A percentile compares a stretch with the other conserved stretches of the same genome.
These are phyloP conservation scores for Cheirogaleus medius DNA, from an alignment of 2,113 vertebrate species.

Conservation along the genomic window DNA sequence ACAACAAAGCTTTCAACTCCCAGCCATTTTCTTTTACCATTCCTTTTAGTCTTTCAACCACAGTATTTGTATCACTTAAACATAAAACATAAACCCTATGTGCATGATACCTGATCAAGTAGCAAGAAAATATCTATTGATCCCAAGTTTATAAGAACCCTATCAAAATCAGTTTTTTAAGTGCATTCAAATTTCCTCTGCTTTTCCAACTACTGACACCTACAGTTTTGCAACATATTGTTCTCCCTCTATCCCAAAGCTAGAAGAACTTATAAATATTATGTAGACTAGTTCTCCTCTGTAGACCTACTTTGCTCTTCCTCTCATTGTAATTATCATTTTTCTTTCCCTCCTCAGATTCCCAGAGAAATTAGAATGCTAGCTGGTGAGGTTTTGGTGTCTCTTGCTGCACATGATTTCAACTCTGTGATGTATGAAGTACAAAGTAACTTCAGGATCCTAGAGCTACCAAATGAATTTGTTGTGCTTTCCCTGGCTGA, in stretches of 20 bases:
- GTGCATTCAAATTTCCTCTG: background rate
- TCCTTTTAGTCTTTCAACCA: background rate
- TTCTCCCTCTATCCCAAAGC: background rate
- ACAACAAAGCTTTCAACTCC: background rate
- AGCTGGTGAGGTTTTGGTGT: constrained; percentile 73
- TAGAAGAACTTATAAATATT: background rate
- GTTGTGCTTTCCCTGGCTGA: constrained; percentile 71
- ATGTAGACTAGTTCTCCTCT: background rate
- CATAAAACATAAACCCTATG: background rate
- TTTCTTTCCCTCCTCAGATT: constrained; percentile 43
- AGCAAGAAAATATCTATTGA: background rate
- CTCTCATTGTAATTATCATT: background rate
- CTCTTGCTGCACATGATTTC: constrained; percentile 75
- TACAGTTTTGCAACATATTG: background rate
- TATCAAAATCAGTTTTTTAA: background rate
- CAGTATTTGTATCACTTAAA: background rate
- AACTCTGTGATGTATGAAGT: constrained; percentile 78
- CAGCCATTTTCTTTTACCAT: background rate
- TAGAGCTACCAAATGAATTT: constrained; percentile 74
- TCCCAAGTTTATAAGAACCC: background rate
- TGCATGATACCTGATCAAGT: background rate
- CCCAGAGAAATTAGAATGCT: constrained; percentile 72
- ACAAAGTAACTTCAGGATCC: constrained; percentile 72
- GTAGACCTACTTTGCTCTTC: background rate
- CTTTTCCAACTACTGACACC: background rate